A percentile compares a stretch with the other conserved stretches of the same genome.
Evolutionary conservation across 2,797 vertebrate species (phyloP).

Genomic region (Salarias fasciatus): DNA sequence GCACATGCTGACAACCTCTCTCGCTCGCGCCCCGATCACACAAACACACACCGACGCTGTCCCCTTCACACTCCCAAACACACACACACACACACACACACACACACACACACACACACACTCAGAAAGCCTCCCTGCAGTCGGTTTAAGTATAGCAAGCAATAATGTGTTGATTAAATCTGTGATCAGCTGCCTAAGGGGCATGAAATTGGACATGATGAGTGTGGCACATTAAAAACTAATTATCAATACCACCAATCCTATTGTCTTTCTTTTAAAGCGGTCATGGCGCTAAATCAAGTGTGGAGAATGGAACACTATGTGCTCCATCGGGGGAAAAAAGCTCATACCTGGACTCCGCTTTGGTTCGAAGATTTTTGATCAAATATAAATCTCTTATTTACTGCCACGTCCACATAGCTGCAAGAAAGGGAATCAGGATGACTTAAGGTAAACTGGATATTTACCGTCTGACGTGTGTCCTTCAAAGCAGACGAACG

Average conservation of each 20-base stretch:
- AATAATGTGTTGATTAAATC: conserved; percentile 80
- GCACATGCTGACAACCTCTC: conserved; percentile 61
- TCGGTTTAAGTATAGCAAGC: conserved; percentile 74
- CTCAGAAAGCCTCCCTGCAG: conserved; percentile 44
- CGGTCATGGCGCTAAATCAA: conserved; percentile 66
- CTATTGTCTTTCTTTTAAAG: conserved; percentile 75
- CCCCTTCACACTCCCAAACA: conserved; percentile 14
- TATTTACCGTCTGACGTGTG: not conserved
- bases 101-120: conserved; percentile 14
- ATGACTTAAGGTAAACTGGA: not conserved
- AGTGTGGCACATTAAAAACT: conserved; percentile 84
- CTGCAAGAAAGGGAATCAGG: conserved; percentile 20
- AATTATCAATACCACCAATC: conserved; percentile 80
- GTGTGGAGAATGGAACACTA: conserved; percentile 69
- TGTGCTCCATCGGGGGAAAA: conserved; percentile 52
- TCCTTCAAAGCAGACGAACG: not conserved
- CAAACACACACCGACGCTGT: conserved; percentile 37
- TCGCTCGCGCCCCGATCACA: conserved; percentile 29
- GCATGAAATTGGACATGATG: conserved; percentile 85
- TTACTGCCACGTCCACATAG: conserved; percentile 30
- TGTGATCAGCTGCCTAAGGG: conserved; percentile 79
- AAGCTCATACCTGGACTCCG: conserved; percentile 49
- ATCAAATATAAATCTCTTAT: conserved; percentile 51
- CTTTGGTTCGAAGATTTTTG: conserved; percentile 37
- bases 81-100: conserved; percentile 18